Evolutionary conservation across 2,797 vertebrate genomes (phyloP), one percentile per base, ranked within the genome.

Genomic region (Xerus rutilus): DNA sequence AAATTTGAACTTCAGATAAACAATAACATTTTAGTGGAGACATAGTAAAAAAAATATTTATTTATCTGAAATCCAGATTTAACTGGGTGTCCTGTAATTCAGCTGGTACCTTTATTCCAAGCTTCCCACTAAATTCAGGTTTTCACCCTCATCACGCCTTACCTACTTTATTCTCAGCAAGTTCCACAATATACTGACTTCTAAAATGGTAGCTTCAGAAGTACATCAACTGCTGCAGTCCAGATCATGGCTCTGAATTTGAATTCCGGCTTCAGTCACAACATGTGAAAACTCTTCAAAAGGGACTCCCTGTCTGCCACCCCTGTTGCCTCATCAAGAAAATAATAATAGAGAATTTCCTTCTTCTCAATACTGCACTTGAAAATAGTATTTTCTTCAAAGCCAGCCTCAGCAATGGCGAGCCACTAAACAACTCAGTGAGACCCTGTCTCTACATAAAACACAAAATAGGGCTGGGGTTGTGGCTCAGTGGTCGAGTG

Each of bases 1-100:
- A 82, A 89, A 74, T 81, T 64, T 93, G 69, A 85, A 77, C 78
- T 85, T 82, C 79, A 85, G 43, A 82, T 74, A 43, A 83, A 83
- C 6, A 20, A 74, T 78, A 86, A 86, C 69, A 65, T 94, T 77
- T 79, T 87, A 82, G 23, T 25, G 74, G 49, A 32, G 28, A 79
- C 28, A 76, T 59, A 83, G 72, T 69, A 89, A 89, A 86, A 90
- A 43, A 73, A 12, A 4, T 43, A 8, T 11, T 47, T 43, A 18
- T 86, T 91, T 89, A 72, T 73, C 91, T 93, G 91, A 96, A 91
- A 96, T 86, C 32, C 81, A 89, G 17, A 64, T 81, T n/a, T 85
- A 91, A 90, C 15, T 57, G 18, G 20, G 8, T 74, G 15, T 59
- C 30, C 7, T 39, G 2, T 76, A 70, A 88, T 81, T 89, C 76